These are phyloP conservation scores for Chrysopilus asiliformis DNA, from an alignment of 2,888 invertebrate genomes.

Conservation along the genomic window DNA sequence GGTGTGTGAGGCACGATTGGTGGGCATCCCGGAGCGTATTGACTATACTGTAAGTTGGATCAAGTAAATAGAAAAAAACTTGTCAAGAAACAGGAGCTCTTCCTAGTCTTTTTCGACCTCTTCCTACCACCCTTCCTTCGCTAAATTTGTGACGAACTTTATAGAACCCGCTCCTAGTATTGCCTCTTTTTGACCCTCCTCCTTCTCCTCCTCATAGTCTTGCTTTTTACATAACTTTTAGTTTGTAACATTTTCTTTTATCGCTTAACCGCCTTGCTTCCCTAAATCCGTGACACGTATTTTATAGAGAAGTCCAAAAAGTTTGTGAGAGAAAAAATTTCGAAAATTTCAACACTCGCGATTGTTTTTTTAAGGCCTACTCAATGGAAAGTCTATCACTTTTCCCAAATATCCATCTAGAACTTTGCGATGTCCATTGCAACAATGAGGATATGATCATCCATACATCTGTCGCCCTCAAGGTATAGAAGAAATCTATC, in stretches of 20 bases:
- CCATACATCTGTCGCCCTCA: constrained; percentile 30
- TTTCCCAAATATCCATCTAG: constrained; percentile 33
- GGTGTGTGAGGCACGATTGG: constrained; percentile 65
- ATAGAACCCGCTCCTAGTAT: too few species aligned
- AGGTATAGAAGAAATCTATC: constrained; percentile 18
- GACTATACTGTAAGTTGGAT: constrained; percentile 33
- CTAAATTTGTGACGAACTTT: too few species aligned
- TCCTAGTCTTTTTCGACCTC: too few species aligned
- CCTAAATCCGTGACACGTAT: not conserved
- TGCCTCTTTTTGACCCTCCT: too few species aligned
- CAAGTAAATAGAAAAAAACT: too few species aligned
- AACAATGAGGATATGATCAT: constrained; percentile 28
- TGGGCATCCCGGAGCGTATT: constrained; percentile 44
- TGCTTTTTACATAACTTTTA: too few species aligned
- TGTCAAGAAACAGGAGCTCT: too few species aligned
- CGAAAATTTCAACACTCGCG: constrained; percentile 1
- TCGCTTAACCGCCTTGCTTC: too few species aligned
- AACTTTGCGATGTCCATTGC: constrained; percentile 36
- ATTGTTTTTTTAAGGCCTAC: constrained; percentile 25
- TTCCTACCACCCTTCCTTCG: too few species aligned
- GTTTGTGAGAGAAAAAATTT: not conserved
- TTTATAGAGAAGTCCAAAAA: not conserved
- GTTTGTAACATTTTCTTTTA: too few species aligned
- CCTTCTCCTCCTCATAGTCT: too few species aligned
- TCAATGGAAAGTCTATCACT: constrained; percentile 30